A percentile compares a stretch with the other conserved stretches of the same genome.
Conservation (phyloP, 1,140 invertebrate species). For the Scaptomyza graminum region DNA sequence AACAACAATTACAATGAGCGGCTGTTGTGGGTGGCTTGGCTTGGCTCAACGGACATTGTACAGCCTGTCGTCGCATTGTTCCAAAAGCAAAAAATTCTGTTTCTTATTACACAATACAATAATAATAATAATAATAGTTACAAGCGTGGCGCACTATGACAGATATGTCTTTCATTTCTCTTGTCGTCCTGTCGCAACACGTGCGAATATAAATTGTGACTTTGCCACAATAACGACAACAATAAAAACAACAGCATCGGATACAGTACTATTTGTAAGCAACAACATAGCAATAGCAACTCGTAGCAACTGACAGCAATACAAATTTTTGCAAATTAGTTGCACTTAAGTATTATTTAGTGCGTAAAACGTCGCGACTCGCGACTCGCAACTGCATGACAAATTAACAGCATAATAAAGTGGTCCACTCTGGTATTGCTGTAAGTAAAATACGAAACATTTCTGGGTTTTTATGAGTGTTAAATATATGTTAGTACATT, state of each 20-base stretch:
- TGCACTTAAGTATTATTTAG: slow-evolving; percentile 70
- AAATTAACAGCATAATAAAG: slow-evolving; percentile 71
- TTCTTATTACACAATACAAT: slow-evolving; percentile 70
- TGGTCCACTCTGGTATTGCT: slow-evolving; percentile 31
- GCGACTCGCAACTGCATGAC: slow-evolving; percentile 52
- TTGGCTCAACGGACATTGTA: slow-evolving; percentile 37
- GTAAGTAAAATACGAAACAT: slow-evolving; percentile 35
- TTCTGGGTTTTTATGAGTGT: slow-evolving; percentile 24
- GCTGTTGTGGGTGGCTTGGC: slow-evolving; percentile 7
- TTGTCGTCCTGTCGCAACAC: slow-evolving; percentile 50
- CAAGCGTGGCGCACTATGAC: slow-evolving; percentile 61
- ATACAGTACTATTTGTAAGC: slow-evolving; percentile 30
- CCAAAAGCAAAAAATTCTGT: slow-evolving; percentile 44
- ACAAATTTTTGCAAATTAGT: slow-evolving; percentile 70
- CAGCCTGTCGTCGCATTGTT: slow-evolving; percentile 57
- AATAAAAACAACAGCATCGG: slow-evolving; percentile 28
- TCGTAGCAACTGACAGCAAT: slow-evolving; percentile 43
- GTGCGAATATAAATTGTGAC: slow-evolving; percentile 54
- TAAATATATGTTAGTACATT: neutral
- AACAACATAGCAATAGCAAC: slow-evolving; percentile 20
- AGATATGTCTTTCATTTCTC: slow-evolving; percentile 58
- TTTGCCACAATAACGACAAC: slow-evolving; percentile 27
- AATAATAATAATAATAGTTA: slow-evolving; percentile 49
- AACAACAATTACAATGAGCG: slow-evolving; percentile 77
- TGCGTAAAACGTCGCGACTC: slow-evolving; percentile 62